Evolutionary conservation across 2,113 vertebrate genomes (phyloP).

Genomic region (Cnemophilus loriae): DNA sequence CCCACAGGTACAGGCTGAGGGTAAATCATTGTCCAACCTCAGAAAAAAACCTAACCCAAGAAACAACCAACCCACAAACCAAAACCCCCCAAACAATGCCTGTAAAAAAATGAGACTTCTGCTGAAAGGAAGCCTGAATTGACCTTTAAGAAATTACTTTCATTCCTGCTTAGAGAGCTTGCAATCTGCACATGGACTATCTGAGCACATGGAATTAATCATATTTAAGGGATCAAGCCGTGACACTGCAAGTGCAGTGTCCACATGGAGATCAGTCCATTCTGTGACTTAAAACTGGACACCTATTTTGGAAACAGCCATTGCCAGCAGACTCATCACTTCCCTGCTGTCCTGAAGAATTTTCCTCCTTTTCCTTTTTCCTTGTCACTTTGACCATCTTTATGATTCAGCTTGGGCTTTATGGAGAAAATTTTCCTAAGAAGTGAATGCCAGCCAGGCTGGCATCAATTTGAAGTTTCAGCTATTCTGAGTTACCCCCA

Average conservation of each 20-base stretch:
- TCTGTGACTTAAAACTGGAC: background rate
- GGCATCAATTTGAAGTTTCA: background rate
- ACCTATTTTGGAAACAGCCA: background rate
- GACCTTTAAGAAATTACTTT: background rate
- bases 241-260: background rate
- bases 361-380: background rate
- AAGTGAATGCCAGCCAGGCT: background rate
- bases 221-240: background rate
- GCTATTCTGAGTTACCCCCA: background rate
- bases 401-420: background rate
- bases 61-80: background rate
- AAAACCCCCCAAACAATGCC: background rate
- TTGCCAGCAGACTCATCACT: background rate
- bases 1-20: background rate
- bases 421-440: background rate
- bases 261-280: background rate
- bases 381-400: background rate
- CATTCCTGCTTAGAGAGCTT: background rate
- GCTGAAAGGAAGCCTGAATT: background rate
- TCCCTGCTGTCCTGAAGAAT: background rate
- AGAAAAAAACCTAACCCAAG: background rate
- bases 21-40: background rate
- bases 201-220: background rate
- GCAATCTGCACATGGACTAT: background rate
- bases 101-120: background rate